These are phyloP conservation scores for Leptinotarsa undecemlineata DNA, from an alignment of 1,140 invertebrate genomes.

Conservation along the genomic window DNA sequence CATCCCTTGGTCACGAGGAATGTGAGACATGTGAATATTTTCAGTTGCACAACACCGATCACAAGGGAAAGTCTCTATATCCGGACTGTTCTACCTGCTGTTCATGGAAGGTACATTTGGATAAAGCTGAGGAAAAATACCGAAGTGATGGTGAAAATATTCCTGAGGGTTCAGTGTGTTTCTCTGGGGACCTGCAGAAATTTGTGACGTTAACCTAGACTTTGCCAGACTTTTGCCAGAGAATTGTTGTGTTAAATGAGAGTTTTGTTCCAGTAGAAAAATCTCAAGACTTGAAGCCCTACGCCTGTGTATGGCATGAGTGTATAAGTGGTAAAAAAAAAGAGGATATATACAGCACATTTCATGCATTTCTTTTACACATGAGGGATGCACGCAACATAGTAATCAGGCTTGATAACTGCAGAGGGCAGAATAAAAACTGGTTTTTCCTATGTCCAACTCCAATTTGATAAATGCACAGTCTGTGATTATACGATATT, in stretches of 20 bases:
- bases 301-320: constrained; percentile 42
- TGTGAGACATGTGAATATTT: background rate
- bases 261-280: constrained; percentile 40
- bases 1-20: background rate
- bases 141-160: background rate
- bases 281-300: constrained; percentile 15
- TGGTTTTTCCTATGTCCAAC: background rate
- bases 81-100: background rate
- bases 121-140: background rate
- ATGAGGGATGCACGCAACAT: background rate
- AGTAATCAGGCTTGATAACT: background rate
- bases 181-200: constrained; percentile 47
- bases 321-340: constrained; percentile 23
- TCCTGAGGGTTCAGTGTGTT: background rate
- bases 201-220: constrained; percentile 47
- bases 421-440: background rate
- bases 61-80: background rate
- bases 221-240: constrained; percentile 40
- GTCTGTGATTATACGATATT: background rate
- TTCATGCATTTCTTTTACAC: background rate
- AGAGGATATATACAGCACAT: constrained; percentile 37
- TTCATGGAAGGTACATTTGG: background rate
- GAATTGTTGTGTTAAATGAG: constrained; percentile 42
- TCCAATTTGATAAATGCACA: background rate
- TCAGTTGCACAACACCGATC: background rate